Percentiles rank a stretch among this genome's conserved stretches.
phyloP scores from a whole-genome alignment of 2,113 vertebrate species.

The Oryzias curvinotus region DNA sequence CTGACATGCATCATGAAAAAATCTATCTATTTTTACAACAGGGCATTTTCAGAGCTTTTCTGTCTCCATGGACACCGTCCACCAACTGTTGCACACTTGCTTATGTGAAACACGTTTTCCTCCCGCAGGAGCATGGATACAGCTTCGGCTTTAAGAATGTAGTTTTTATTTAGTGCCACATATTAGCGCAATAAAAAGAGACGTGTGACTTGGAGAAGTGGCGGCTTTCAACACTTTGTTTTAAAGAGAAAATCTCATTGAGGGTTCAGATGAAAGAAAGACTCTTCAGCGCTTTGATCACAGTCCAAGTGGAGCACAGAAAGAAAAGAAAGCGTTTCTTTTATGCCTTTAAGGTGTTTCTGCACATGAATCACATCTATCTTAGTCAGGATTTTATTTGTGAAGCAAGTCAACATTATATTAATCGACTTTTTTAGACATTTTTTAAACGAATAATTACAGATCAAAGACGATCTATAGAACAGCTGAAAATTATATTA shows the following conservation, averaged over 20 bases:
- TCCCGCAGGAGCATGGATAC: too few species aligned
- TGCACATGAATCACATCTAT: slow-evolving; percentile 31
- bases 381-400: background rate
- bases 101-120: too few species aligned
- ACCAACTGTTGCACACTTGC: too few species aligned
- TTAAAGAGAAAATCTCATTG: slow-evolving; percentile 46
- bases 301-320: slow-evolving; percentile 14
- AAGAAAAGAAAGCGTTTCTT: background rate
- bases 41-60: too few species aligned
- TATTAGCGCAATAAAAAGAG: too few species aligned
- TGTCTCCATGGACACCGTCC: too few species aligned
- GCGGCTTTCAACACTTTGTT: slow-evolving; percentile 8
- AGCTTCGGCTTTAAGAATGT: too few species aligned
- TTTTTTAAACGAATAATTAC: slow-evolving; percentile 12
- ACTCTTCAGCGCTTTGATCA: slow-evolving; percentile 34
- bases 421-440: slow-evolving; percentile 10
- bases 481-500: slow-evolving; percentile 12
- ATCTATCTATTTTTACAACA: too few species aligned
- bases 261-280: slow-evolving; percentile 20
- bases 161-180: too few species aligned
- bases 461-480: slow-evolving; percentile 17
- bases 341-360: slow-evolving; percentile 22
- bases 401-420: slow-evolving; percentile 3
- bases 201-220: slow-evolving; percentile 7
- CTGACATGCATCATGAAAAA: too few species aligned